These are phyloP conservation scores for Labeo rohita DNA, from an alignment of 2,113 vertebrate genomes.

Conservation along the genomic window DNA sequence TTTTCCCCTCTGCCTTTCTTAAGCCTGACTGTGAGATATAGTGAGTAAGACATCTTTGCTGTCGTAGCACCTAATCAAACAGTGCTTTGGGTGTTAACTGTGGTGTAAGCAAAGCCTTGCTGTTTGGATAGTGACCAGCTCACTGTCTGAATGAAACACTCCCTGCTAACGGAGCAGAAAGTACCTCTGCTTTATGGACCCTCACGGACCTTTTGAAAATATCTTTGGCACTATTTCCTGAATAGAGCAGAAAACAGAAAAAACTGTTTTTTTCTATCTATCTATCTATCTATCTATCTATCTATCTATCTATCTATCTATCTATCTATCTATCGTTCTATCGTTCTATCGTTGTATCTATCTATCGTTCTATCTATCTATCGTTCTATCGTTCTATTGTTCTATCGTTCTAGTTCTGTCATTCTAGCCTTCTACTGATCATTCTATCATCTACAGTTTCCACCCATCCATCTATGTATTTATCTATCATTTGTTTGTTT, in stretches of 20 bases:
- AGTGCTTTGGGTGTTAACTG: constrained; percentile 34
- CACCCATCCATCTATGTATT: too few species aligned
- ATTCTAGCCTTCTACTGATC: too few species aligned
- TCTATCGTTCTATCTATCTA: too few species aligned
- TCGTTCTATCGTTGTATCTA: too few species aligned
- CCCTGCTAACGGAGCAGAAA: constrained; percentile 19
- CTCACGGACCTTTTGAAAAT: not conserved
- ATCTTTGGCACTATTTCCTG: not conserved
- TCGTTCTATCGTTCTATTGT: too few species aligned
- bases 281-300: too few species aligned
- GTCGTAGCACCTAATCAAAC: constrained; percentile 37
- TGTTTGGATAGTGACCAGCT: constrained; percentile 38
- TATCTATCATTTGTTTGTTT: too few species aligned
- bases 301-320: too few species aligned
- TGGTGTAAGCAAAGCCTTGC: constrained; percentile 30
- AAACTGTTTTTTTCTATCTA: not conserved
- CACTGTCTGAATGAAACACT: constrained; percentile 17
- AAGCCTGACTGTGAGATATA: constrained; percentile 35
- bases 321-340: too few species aligned
- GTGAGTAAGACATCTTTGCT: constrained; percentile 40
- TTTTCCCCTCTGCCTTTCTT: not conserved
- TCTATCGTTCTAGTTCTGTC: too few species aligned
- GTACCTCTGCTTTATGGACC: not conserved
- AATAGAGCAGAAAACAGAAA: not conserved
- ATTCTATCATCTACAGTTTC: too few species aligned